phyloP scores from a whole-genome alignment of 37 sponge, comb jelly and placozoan species.

The Haliclona indistincta region DNA sequence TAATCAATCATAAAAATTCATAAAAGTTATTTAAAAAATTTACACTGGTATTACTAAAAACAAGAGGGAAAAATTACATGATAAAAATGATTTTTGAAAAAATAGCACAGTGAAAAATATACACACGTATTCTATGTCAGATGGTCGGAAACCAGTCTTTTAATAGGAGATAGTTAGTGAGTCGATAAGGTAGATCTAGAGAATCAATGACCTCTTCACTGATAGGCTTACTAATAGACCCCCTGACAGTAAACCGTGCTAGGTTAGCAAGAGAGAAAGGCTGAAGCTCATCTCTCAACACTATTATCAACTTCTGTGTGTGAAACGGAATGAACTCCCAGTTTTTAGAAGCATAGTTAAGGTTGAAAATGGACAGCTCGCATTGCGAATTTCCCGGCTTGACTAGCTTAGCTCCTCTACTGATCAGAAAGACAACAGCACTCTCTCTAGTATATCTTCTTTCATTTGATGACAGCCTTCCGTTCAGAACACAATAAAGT shows the following conservation, averaged over 20 bases:
- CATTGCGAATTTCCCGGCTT: constrained; percentile 49
- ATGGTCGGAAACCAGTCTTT: constrained; percentile 57
- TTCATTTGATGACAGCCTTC: constrained; percentile 42
- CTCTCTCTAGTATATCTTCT: constrained; percentile 42
- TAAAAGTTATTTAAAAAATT: too few species aligned
- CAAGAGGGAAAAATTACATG: neutral
- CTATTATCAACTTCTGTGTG: constrained; percentile 59
- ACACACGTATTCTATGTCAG: too few species aligned
- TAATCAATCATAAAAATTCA: too few species aligned
- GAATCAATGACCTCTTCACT: constrained; percentile 23
- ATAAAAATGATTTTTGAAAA: too few species aligned
- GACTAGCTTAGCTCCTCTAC: constrained; percentile 26
- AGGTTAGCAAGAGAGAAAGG: constrained; percentile 13
- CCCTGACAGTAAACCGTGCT: constrained; percentile 30
- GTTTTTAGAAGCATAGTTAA: constrained; percentile 28
- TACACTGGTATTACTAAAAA: too few species aligned
- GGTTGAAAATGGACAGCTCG: constrained; percentile 43
- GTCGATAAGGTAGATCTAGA: constrained; percentile 39
- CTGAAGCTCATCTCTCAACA: constrained; percentile 37
- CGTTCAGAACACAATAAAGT: constrained; percentile 64
- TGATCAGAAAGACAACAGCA: constrained; percentile 57
- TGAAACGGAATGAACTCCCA: constrained; percentile 71
- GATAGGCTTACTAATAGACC: constrained; percentile 25
- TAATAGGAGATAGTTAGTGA: constrained; percentile 48
- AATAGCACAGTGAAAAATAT: too few species aligned